Base-by-base conservation (phyloP, 2,113 vertebrate species). In the Leptocoma aspasia region DNA sequence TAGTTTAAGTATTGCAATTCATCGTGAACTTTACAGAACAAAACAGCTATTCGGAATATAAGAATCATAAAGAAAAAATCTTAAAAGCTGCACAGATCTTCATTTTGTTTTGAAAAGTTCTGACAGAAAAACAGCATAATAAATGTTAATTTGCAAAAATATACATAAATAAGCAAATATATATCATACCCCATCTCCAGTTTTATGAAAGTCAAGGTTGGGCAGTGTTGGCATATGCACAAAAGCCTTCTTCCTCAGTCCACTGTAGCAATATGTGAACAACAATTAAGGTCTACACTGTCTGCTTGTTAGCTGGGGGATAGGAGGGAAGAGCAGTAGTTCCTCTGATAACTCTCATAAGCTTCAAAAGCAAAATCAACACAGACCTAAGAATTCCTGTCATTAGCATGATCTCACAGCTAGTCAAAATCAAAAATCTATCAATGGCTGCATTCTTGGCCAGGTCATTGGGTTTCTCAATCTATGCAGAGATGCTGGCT, bases 211-310 rank as follows among this genome's bases (percentile, higher is more conserved):
- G 89, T 99, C 99, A 97, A 99, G 98, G 92, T 98, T 98, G 84
- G 99, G 99, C 96, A 99, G 98, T 88, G 99, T 99, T 41, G 99
- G 99, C 98, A 99, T 99, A 94, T 99, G 99, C 95, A 99, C 99
- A 95, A 99, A 99, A 27, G 99, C 98, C 96, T 99, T 99, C 98
- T 99, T 99, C 92, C 99, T 99, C 86, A 99, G 98, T 96, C 99
- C 99, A 97, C 99, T 99, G 95, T 99, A 99, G 98, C 99, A 99
- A 97, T 99, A 99, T 92, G 98, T 99, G 95, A 97, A 70, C 89
- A 95, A 70, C 41, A 91, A 98, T 99, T 99, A 99, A 99, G 99
- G 98, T 72, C 52, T 66, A 76, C 83, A 86, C 31, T 9, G 1
- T 86, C 69, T 75, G 44, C 42, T 75, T 57, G 39, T 76, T 84